Evolutionary conservation across 2,797 vertebrate species (phyloP).

Genomic region (Parambassis ranga): DNA sequence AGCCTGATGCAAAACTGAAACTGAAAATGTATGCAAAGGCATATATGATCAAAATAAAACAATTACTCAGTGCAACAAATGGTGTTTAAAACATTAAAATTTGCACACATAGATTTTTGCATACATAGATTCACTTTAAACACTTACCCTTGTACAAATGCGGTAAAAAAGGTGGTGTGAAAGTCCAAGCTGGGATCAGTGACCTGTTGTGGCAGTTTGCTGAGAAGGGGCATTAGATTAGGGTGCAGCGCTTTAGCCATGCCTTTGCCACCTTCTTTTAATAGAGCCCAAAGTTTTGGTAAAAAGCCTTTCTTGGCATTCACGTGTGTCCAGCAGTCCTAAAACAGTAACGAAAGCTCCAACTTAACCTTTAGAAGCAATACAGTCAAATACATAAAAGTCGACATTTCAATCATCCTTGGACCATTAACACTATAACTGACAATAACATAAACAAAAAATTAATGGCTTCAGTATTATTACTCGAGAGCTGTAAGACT

Average conservation of each 20-base stretch:
- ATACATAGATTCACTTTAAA: neutral
- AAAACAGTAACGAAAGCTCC: neutral
- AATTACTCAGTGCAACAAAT: too few species aligned
- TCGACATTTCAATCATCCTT: too few species aligned
- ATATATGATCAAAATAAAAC: neutral
- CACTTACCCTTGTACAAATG: constrained; percentile 87
- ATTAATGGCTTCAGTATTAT: neutral
- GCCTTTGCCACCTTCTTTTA: constrained; percentile 91
- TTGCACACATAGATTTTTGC: neutral
- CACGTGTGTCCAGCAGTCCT: constrained; percentile 96
- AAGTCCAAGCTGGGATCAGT: constrained; percentile 87
- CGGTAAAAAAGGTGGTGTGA: constrained; percentile 86
- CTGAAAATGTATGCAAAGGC: neutral
- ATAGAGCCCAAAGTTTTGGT: constrained; percentile 89
- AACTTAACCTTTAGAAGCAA: neutral
- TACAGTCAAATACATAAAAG: neutral
- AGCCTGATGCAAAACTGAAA: neutral
- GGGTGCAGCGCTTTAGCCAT: constrained; percentile 90
- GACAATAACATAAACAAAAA: neutral
- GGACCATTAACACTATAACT: too few species aligned
- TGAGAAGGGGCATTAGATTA: constrained; percentile 93
- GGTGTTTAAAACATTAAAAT: too few species aligned
- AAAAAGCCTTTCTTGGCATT: constrained; percentile 92
- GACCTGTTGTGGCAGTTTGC: constrained; percentile 86
- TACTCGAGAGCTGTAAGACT: constrained; percentile 3